Evolutionary conservation across 2,113 vertebrate species (phyloP).

Genomic region (Megaceryle torquata): DNA sequence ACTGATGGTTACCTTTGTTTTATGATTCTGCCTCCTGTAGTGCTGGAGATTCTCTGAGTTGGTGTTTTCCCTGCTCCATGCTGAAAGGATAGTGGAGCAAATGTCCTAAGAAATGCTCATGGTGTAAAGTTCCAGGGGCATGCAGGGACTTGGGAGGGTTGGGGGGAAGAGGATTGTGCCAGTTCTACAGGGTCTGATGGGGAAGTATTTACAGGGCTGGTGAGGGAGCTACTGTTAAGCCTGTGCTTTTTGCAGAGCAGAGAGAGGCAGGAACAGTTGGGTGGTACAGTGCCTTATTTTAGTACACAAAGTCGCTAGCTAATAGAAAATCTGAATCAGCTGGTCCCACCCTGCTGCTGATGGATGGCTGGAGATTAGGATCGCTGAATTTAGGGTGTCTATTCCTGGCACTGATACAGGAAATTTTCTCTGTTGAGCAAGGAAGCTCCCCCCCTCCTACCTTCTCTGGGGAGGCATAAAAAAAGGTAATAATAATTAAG

Average conservation of each 20-base stretch:
- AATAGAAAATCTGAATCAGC: conserved; percentile 65
- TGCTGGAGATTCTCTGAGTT: background rate
- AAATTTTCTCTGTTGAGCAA: conserved; percentile 46
- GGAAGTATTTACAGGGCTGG: background rate
- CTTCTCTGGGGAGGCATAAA: conserved; percentile 36
- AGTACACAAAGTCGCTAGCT: conserved; percentile 47
- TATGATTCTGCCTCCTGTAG: background rate
- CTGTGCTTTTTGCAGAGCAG: background rate
- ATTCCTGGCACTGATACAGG: conserved; percentile 46
- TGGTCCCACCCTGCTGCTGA: conserved; percentile 55
- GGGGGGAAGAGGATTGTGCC: background rate
- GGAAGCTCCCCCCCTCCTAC: conserved; percentile 20
- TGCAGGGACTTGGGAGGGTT: background rate
- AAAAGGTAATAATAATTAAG: conserved; percentile 37
- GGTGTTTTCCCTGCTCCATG: background rate
- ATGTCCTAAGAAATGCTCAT: background rate
- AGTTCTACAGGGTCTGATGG: background rate
- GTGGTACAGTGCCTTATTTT: conserved; percentile 54
- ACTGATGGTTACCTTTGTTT: background rate
- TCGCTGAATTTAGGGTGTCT: conserved; percentile 61
- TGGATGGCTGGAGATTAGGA: conserved; percentile 65
- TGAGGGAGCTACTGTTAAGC: background rate
- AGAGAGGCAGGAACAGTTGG: conserved; percentile 29
- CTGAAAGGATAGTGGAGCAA: background rate
- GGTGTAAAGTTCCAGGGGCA: background rate